Conservation (phyloP, 2,113 vertebrate genomes). For the Phoxinus phoxinus region DNA sequence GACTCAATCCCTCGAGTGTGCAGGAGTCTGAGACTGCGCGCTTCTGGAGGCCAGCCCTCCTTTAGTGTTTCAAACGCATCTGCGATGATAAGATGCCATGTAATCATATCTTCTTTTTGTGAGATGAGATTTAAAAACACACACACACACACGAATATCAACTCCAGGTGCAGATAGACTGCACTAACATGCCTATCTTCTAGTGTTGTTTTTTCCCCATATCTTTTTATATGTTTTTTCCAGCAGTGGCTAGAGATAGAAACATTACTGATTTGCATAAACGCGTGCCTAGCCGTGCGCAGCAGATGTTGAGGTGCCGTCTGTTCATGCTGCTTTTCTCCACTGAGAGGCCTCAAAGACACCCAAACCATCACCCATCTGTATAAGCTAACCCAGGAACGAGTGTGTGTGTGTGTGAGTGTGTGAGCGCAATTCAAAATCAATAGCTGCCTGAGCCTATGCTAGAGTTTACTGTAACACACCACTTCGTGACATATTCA, state of each 20-base stretch:
- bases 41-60: constrained; percentile 61
- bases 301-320: constrained; percentile 70
- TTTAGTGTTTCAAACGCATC: constrained; percentile 68
- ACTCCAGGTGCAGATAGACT: constrained; percentile 71
- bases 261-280: constrained; percentile 64
- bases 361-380: constrained; percentile 71
- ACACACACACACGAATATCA: not conserved
- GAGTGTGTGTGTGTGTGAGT: constrained; percentile 34
- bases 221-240: constrained; percentile 60
- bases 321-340: constrained; percentile 73
- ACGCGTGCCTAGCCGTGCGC: constrained; percentile 78
- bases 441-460: constrained; percentile 78
- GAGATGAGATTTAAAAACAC: constrained; percentile 22
- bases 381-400: constrained; percentile 81
- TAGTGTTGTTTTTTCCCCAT: constrained; percentile 67
- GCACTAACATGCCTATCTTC: constrained; percentile 70
- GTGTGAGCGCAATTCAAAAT: constrained; percentile 54
- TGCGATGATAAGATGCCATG: constrained; percentile 42
- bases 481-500: constrained; percentile 55
- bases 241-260: constrained; percentile 69
- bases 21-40: constrained; percentile 41
- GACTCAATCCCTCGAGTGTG: constrained; percentile 33
- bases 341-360: constrained; percentile 58
- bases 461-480: constrained; percentile 67
- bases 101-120: constrained; percentile 46